phyloP scores from a whole-genome alignment of 2,888 invertebrate species.

The Diaperis boleti region DNA sequence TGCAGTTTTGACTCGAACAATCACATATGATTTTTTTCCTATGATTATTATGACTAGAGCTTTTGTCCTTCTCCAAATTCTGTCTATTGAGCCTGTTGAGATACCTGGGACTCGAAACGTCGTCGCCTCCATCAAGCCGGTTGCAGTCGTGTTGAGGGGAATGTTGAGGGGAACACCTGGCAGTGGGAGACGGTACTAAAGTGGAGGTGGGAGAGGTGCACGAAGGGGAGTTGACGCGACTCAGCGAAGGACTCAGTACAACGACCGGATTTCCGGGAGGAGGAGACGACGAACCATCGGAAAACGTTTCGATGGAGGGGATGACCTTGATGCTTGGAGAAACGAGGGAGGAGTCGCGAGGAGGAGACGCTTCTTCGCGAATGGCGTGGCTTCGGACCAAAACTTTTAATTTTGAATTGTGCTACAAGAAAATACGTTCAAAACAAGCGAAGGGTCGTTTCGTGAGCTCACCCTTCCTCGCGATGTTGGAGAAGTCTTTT shows the following conservation, averaged over 20 bases:
- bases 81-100: constrained; percentile 50
- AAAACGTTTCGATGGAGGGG: constrained; percentile 47
- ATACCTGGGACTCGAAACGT: constrained; percentile 49
- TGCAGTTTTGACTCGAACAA: constrained; percentile 57
- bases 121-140: constrained; percentile 30
- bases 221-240: constrained; percentile 46
- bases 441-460: constrained; percentile 3
- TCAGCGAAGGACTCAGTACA: constrained; percentile 59
- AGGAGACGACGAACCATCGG: constrained; percentile 32
- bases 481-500: constrained; percentile 47
- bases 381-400: constrained; percentile 91
- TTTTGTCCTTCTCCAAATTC: constrained; percentile 44
- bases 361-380: constrained; percentile 81
- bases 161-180: constrained; percentile 41
- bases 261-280: constrained; percentile 54
- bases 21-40: constrained; percentile 45
- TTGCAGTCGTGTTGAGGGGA: constrained; percentile 37
- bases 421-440: constrained; percentile 63
- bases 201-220: constrained; percentile 60
- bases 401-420: constrained; percentile 82
- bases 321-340: constrained; percentile 63
- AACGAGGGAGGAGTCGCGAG: constrained; percentile 65
- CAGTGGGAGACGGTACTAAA: constrained; percentile 58
- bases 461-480: constrained; percentile 52
- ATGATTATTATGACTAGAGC: constrained; percentile 44